Conservation (phyloP, 2,888 invertebrate genomes). For the Drosophila macrospina region DNA sequence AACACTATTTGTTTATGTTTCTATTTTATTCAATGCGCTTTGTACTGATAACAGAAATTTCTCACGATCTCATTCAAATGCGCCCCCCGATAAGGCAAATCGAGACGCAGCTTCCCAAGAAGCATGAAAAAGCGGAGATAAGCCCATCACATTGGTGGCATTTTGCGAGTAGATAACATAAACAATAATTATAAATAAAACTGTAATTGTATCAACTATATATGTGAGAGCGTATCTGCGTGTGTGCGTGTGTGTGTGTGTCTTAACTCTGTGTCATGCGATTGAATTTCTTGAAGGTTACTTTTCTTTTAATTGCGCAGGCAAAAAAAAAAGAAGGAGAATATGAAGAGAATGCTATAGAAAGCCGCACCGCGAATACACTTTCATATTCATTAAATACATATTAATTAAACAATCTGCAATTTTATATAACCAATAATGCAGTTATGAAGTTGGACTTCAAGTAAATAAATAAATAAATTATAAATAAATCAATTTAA, state of each 20-base stretch:
- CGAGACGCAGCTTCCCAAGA: constrained; percentile 57
- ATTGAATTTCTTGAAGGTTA: constrained; percentile 71
- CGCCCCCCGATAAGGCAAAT: constrained; percentile 55
- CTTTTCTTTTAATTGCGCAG: constrained; percentile 76
- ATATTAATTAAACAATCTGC: too few relatives aligned
- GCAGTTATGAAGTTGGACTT: too few relatives aligned
- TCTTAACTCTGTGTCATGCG: constrained; percentile 58
- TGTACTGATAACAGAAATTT: constrained; percentile 36
- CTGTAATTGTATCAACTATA: constrained; percentile 43
- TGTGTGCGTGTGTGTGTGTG: constrained; percentile 27
- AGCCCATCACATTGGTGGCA: constrained; percentile 25
- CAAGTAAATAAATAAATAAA: too few relatives aligned
- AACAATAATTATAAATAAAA: constrained; percentile 23
- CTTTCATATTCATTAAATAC: constrained; percentile 7
- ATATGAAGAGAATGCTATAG: too few relatives aligned
- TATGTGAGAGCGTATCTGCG: not conserved
- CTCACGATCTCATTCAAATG: constrained; percentile 67
- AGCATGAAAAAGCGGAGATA: constrained; percentile 38
- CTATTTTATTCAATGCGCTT: not conserved
- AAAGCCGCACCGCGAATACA: not conserved
- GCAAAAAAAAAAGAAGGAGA: constrained; percentile 40
- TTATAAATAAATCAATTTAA: too few relatives aligned
- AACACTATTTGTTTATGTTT: not conserved
- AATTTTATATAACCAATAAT: too few relatives aligned
- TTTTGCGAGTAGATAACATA: not conserved